These are phyloP conservation scores for Steromphala cineraria DNA, from an alignment of 2,888 invertebrate species.

Conservation along the genomic window DNA sequence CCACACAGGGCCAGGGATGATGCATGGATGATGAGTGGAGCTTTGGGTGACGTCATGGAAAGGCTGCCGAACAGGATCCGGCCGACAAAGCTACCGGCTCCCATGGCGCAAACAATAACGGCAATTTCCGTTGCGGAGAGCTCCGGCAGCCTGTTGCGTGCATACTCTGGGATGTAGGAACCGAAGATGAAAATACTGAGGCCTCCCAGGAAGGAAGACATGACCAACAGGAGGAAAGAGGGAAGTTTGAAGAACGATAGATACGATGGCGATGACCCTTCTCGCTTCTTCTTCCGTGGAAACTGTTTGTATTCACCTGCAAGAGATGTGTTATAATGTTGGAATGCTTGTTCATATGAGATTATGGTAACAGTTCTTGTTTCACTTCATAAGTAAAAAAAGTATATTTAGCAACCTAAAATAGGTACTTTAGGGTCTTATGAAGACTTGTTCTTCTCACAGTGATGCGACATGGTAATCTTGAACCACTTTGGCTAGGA, in stretches of 20 bases:
- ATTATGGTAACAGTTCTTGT: too few species aligned
- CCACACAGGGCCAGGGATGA: neutral
- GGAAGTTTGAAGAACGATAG: neutral
- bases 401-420: too few species aligned
- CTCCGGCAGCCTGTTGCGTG: neutral
- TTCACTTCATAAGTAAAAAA: too few species aligned
- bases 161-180: neutral
- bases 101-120: neutral
- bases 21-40: neutral
- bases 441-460: too few species aligned
- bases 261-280: too few species aligned
- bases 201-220: neutral
- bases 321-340: too few species aligned
- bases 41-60: neutral
- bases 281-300: too few species aligned
- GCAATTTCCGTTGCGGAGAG: neutral
- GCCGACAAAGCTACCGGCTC: neutral
- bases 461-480: too few species aligned
- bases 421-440: too few species aligned
- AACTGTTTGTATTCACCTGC: too few species aligned
- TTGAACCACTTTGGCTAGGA: too few species aligned
- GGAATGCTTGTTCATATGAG: too few species aligned
- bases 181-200: neutral
- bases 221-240: neutral
- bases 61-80: neutral